Base-by-base conservation (phyloP, 2,888 invertebrate species). In the Synanthedon myopaeformis region DNA sequence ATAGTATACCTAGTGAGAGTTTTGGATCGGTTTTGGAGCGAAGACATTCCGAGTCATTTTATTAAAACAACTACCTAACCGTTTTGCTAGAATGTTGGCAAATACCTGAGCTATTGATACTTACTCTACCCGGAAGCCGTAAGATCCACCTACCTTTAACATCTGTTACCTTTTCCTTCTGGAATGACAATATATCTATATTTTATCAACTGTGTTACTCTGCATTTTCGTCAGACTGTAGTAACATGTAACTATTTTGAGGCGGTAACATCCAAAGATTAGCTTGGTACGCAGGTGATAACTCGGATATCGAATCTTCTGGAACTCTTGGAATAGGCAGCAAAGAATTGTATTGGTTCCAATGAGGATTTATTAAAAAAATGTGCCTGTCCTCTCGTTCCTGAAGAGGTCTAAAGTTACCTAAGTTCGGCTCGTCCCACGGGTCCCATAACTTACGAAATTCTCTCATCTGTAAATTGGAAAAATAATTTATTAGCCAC, bases 381-480 rank as follows among this genome's bases (percentile, higher is more conserved):
- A 91, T 59, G 14, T 77, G 77, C 42, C 90, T 73, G 6, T 76
- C 69, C 19, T 67, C 62, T 3, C 74, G 62, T 2, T 83, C 79
- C 66, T 90, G 89, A 2, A 89, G 69, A 0, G 82, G 72, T 56
- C 91, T 81, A 59, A 71, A 90, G 69, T 91, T 91, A n/a, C 81
- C 65, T 8, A 80, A 58, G 42, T 90, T 82, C 0, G 83, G 88
- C 52, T 87, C 81, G 54, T 86, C 85, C 83, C 83, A 86, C 1
- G 81, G 79, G 52, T 90, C 78, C 66, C 86, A 76, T 6, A 92
- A 61, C 51, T 76, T 82, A 12, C 91, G 87, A 60, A 92, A 90
- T 60, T 81, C 70, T 55, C 82, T 84, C 66, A 91, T 76, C 91
- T 91, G 63, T 17, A 73, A 63, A 35, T 35, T 35, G 35, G 35